phyloP scores from a whole-genome alignment of 2,888 invertebrate species.

The Macaria liturata region DNA sequence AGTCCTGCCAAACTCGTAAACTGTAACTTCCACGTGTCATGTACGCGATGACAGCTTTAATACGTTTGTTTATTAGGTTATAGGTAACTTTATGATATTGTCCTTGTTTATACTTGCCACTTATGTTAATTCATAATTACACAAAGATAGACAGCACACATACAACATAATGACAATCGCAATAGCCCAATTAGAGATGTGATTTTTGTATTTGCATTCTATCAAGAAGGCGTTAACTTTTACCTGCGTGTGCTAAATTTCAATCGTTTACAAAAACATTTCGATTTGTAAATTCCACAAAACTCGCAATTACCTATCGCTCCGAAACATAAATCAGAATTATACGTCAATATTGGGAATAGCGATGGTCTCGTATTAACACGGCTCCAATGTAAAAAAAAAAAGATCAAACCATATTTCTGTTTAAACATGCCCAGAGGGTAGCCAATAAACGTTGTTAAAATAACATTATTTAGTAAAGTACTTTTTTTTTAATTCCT shows the following conservation, averaged over 20 bases:
- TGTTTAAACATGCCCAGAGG: too few relatives aligned
- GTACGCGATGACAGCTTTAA: constrained; percentile 1
- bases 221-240: too few relatives aligned
- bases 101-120: neutral
- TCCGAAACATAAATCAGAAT: neutral
- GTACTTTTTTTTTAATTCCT: too few relatives aligned
- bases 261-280: neutral
- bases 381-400: too few relatives aligned
- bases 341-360: too few relatives aligned
- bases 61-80: constrained; percentile 3
- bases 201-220: too few relatives aligned
- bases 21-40: neutral
- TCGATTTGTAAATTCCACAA: constrained; percentile 3
- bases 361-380: too few relatives aligned
- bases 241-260: neutral
- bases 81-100: neutral
- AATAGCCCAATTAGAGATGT: too few relatives aligned
- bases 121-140: neutral
- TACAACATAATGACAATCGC: neutral
- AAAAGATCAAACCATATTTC: too few relatives aligned
- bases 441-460: too few relatives aligned
- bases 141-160: neutral
- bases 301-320: neutral
- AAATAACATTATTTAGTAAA: too few relatives aligned
- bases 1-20: too few relatives aligned